Base-by-base conservation (phyloP, 2,888 invertebrate species). In the Sericinus montela region DNA sequence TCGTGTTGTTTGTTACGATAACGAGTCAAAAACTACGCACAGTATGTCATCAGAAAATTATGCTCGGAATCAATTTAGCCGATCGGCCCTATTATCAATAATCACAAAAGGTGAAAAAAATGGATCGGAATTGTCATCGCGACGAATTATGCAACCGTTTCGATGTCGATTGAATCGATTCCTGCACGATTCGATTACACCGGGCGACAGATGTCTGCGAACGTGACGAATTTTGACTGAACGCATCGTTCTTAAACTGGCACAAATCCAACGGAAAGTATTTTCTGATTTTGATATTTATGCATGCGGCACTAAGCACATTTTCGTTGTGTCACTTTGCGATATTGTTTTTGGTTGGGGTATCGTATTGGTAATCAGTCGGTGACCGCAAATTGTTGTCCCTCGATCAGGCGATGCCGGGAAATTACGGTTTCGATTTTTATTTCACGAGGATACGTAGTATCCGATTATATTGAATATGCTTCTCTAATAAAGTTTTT, bases 371-470 rank as follows among this genome's bases (percentile, higher is more conserved):
- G 85, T 87, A 87, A 87, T 87, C 83, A 88, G 82, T 67, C 75
- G 79, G 83, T 83, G 81, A 88, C 87, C 87, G 84, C 87, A 88
- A 87, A 87, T 87, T 81, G 86, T 87, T 85, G 87, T 87, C 86
- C 86, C 85, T 85, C 84, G 80, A 85, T 80, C 81, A 75, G 80
- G 76, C 80, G 80, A 73, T 78, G 86, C 77, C 82, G 82, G 86
- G 81, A 86, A 87, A 87, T 86, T 85, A 87, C 83, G 75, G 82
- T 80, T 86, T 80, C 77, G 77, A 84, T 81, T 85, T 85, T 87
- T 86, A 78, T 80, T 81, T 77, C 75, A 80, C 73, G 75, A 76
- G 72, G 70, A 69, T 62, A 54, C 61, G 57, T 65, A 77, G 82
- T 74, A 75, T 56, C 69, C 45, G 48, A n/a, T n/a, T n/a, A n/a